Percentiles rank a stretch among this genome's conserved stretches.
These are phyloP conservation scores for Drosophila nr. fundita DNA, from an alignment of 2,888 invertebrate species.

Conservation along the genomic window DNA sequence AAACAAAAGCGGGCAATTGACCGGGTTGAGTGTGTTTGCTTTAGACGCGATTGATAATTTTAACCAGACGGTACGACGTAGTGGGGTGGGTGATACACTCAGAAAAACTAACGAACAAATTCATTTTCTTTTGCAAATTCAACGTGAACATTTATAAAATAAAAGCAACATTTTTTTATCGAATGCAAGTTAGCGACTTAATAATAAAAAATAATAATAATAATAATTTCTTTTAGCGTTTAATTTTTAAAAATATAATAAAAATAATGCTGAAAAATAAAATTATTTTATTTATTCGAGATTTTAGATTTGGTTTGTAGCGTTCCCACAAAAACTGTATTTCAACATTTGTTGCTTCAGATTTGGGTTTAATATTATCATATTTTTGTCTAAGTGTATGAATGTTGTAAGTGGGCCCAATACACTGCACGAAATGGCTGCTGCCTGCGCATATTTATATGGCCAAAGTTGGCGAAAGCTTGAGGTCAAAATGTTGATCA, in stretches of 20 bases:
- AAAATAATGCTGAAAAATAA: background rate
- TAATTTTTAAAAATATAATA: background rate
- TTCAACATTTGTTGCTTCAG: background rate
- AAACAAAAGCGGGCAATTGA: constrained; percentile 57
- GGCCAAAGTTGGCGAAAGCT: background rate
- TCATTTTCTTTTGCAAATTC: background rate
- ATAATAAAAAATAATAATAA: too few relatives aligned
- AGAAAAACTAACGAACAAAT: background rate
- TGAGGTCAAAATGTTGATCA: background rate
- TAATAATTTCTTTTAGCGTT: background rate
- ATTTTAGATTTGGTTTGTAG: background rate
- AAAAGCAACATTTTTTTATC: background rate
- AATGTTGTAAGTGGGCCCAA: constrained; percentile 5
- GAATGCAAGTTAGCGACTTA: background rate
- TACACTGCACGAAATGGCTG: background rate
- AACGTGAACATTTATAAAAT: background rate
- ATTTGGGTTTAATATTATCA: background rate
- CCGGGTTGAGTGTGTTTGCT: constrained; percentile 36
- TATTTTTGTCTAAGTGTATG: background rate
- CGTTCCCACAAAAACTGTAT: background rate
- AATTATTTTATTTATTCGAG: background rate
- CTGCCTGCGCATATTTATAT: constrained; percentile 15
- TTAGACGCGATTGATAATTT: constrained; percentile 26
- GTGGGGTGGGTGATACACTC: constrained; percentile 1
- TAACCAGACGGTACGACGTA: constrained; percentile 3